Evolutionary conservation across 2,888 invertebrate genomes (phyloP), one percentile per base, ranked within the genome.

Genomic region (Gasteruption jaculator): DNA sequence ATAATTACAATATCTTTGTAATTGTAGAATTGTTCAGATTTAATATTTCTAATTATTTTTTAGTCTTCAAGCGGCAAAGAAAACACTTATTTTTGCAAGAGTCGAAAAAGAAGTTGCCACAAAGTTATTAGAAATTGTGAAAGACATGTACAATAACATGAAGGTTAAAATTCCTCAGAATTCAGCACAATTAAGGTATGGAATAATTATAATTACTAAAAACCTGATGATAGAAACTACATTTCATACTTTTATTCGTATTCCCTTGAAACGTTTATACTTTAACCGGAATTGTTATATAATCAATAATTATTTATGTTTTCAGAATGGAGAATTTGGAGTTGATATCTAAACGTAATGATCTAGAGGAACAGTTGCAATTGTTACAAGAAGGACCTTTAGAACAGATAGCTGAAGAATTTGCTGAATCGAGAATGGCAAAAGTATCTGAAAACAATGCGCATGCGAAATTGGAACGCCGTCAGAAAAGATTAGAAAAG

Each of bases 381-480:
- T 36, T 63, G 1, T 47, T 65, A 32, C 53, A 55, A 32, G 54
- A 63, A 4, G 45, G 45, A 14, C 56, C 60, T 37, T 46, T 69
- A 21, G 34, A 48, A 15, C 56, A 61, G 37, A 34, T 50, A 3
- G 49, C 54, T 5, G 45, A 59, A 14, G 53, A 56, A 15, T 65
- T 54, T 34, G 54, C 56, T 24, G 57, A 60, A 43, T 34, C 51
- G 7, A 53, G 57, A 29, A 50, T 58, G 12, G 57, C 50, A n/a
- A 57, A 63, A 45, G 50, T 65, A 33, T 41, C 65, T 10, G 48
- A 58, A 33, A 45, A 60, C n/a, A 52, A 63, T 37, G 58, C 60
- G n/a, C 45, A 54, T 32, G 43, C 50, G 1, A 57, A 52, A 39
- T 44, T 62, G 7, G 49, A 60, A 20, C 43, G 53, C 30, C 52